phyloP scores from a whole-genome alignment of 2,888 invertebrate species.

The Leptinotarsa juncta region DNA sequence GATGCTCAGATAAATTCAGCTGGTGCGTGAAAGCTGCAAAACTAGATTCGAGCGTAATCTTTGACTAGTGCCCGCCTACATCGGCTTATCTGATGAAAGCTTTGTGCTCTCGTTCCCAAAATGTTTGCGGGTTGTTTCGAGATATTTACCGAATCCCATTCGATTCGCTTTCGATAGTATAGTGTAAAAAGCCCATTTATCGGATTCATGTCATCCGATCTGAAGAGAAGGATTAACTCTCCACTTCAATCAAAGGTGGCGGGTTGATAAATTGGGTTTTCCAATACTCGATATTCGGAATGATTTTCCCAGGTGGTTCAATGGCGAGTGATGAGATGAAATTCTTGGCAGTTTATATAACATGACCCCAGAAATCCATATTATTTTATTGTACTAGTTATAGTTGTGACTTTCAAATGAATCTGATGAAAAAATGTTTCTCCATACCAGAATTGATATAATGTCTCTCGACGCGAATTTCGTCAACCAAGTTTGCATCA shows the following conservation, averaged over 20 bases:
- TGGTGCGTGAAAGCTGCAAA: slow-evolving; percentile 3
- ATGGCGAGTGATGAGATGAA: too few species aligned
- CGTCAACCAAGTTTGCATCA: too few species aligned
- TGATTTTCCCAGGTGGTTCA: too few species aligned
- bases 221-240: neutral
- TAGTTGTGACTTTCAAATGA: too few species aligned
- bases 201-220: neutral
- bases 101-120: neutral
- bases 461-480: too few species aligned
- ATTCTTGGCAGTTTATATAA: too few species aligned
- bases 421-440: too few species aligned
- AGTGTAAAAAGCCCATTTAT: neutral
- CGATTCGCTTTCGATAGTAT: neutral
- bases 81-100: slow-evolving; percentile 7
- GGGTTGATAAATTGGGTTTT: neutral
- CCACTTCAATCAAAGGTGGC: neutral
- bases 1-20: neutral
- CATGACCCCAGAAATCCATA: too few species aligned
- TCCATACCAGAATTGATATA: too few species aligned
- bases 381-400: too few species aligned
- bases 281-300: too few species aligned
- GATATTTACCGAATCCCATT: neutral
- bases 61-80: neutral
- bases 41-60: neutral
- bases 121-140: slow-evolving; percentile 7